A percentile compares a stretch with the other conserved stretches of the same genome.
These are phyloP conservation scores for Sinocyclocheilus rhinocerous DNA, from an alignment of 2,113 vertebrate species.

Conservation along the genomic window DNA sequence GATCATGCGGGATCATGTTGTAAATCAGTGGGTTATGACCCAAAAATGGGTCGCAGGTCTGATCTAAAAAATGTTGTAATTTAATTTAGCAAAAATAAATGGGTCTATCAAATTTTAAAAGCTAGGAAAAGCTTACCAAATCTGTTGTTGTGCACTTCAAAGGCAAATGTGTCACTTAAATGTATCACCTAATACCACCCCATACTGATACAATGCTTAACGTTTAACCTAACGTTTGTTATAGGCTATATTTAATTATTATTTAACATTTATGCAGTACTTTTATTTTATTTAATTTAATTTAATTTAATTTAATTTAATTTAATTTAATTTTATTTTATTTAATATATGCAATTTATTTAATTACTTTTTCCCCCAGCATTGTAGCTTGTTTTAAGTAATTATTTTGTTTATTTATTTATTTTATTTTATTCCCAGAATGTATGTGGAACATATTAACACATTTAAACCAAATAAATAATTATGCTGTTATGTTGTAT, in stretches of 20 bases:
- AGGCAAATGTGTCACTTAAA: neutral
- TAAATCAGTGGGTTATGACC: neutral
- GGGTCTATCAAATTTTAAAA: neutral
- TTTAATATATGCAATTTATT: no score
- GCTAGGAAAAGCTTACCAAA: neutral
- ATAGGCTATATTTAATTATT: no score
- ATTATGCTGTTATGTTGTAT: no score
- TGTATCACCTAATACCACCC: no score
- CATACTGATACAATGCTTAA: no score
- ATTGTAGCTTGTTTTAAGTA: no score
- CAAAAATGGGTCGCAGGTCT: neutral
- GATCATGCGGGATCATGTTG: neutral
- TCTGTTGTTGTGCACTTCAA: neutral
- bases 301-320: no score
- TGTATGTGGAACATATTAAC: neutral
- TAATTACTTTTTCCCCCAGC: no score
- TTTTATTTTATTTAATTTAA: no score
- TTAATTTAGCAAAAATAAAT: neutral
- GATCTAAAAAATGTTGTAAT: neutral
- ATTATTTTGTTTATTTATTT: neutral
- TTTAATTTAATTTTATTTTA: no score
- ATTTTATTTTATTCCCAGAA: neutral
- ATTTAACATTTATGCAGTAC: no score
- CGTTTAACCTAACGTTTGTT: no score
- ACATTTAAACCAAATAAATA: neutral